Conservation (phyloP, 1,140 invertebrate species). For the Pararge aegeria region DNA sequence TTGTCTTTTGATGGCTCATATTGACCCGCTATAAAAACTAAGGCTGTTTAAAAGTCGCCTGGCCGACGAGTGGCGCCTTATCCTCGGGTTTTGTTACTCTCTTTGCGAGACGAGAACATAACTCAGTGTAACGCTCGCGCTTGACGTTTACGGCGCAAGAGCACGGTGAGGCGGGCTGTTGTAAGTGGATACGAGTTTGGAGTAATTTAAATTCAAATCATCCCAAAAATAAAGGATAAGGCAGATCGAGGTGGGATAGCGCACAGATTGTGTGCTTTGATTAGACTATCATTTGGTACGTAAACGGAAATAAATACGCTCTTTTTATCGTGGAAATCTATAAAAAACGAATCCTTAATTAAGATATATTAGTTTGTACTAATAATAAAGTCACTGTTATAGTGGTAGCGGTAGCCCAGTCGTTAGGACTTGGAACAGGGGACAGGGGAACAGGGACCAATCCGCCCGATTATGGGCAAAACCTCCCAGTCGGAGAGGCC, state of each 20-base stretch:
- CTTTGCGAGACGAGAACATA: constrained; percentile 38
- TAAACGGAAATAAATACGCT: no score
- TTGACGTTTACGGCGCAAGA: constrained; percentile 36
- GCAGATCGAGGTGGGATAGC: constrained; percentile 11
- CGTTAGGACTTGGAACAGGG: no score
- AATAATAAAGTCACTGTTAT: no score
- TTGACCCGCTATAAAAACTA: constrained; percentile 48
- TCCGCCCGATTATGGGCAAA: no score
- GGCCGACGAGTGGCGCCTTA: constrained; percentile 44
- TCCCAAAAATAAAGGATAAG: constrained; percentile 9
- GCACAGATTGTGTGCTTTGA: constrained; percentile 1
- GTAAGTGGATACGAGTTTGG: constrained; percentile 13
- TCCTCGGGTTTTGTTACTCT: constrained; percentile 27
- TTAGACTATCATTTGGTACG: neutral
- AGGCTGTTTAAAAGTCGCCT: constrained; percentile 40
- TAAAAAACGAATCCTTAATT: no score
- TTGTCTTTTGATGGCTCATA: constrained; percentile 43
- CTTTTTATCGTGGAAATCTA: no score
- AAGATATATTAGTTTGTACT: no score
- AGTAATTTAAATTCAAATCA: constrained; percentile 31
- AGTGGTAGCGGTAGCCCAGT: no score
- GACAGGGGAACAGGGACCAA: no score
- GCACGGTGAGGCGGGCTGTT: constrained; percentile 11
- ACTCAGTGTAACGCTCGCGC: constrained; percentile 41
- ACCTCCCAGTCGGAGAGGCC: no score